phyloP scores from a whole-genome alignment of 2,888 invertebrate species.

The Geophilus truncorum region DNA sequence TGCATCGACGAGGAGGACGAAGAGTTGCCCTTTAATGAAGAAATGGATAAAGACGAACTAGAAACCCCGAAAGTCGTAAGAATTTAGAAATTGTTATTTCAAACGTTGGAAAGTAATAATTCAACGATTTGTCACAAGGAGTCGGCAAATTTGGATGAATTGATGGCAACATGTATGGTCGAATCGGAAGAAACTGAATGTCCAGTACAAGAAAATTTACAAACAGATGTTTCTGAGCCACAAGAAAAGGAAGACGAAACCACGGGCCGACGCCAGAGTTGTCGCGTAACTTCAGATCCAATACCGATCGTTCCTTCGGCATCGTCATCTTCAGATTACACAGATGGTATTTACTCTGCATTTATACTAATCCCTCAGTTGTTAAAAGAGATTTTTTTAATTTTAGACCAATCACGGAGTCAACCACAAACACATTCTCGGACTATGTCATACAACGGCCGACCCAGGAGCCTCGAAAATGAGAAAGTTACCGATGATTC shows the following conservation, averaged over 20 bases:
- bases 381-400: background rate
- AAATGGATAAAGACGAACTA: conserved; percentile 33
- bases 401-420: background rate
- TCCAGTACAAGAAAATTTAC: background rate
- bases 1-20: conserved; percentile 41
- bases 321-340: background rate
- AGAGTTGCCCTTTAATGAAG: conserved; percentile 38
- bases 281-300: conserved; percentile 22
- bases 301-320: background rate
- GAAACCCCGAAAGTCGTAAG: conserved; percentile 30
- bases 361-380: background rate
- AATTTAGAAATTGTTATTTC: background rate
- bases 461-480: conserved; percentile 41
- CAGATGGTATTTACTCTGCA: background rate
- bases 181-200: too few relatives aligned
- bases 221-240: background rate
- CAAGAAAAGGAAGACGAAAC: too few relatives aligned
- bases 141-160: background rate
- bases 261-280: too few relatives aligned
- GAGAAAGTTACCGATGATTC: conserved; percentile 39
- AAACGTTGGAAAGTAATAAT: background rate
- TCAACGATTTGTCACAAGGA: background rate
- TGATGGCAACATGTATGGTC: background rate
- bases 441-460: conserved; percentile 39
- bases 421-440: conserved; percentile 34